Conservation (phyloP, 2,888 invertebrate species). For the Agrypnus murinus region DNA sequence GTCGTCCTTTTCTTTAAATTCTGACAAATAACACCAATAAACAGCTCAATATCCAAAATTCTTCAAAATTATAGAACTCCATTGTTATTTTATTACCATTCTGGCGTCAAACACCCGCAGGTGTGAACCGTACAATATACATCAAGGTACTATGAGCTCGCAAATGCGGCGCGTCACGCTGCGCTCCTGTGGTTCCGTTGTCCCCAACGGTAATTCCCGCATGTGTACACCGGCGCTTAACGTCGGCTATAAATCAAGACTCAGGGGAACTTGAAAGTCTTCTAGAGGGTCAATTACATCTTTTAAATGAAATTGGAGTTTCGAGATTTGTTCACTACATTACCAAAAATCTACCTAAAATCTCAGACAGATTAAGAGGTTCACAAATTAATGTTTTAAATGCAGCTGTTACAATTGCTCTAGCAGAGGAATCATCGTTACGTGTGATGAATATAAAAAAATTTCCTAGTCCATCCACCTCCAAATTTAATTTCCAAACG, state of each 20-base stretch:
- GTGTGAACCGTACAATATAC: no score
- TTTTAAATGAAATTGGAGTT: conserved; percentile 18
- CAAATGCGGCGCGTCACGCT: no score
- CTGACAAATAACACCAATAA: no score
- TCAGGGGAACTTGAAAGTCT: not conserved
- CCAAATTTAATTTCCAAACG: not conserved
- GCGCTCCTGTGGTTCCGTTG: no score
- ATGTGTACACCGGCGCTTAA: not conserved
- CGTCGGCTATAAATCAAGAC: not conserved
- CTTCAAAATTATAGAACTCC: no score
- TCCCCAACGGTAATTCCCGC: not conserved
- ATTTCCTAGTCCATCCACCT: no score
- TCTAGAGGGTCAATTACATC: not conserved
- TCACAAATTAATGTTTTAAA: not conserved
- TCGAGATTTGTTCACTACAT: conserved; percentile 17
- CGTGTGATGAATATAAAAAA: no score
- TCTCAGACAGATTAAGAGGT: conserved; percentile 11
- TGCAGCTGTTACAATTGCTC: conserved; percentile 10
- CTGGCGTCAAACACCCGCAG: no score
- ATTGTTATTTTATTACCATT: no score
- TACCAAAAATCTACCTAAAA: not conserved
- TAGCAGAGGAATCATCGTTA: conserved; percentile 14
- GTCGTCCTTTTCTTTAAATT: no score
- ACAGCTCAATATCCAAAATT: no score
- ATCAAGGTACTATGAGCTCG: no score